Evolutionary conservation across 2,888 invertebrate genomes (phyloP).

Genomic region (Cryptus viduatorius): DNA sequence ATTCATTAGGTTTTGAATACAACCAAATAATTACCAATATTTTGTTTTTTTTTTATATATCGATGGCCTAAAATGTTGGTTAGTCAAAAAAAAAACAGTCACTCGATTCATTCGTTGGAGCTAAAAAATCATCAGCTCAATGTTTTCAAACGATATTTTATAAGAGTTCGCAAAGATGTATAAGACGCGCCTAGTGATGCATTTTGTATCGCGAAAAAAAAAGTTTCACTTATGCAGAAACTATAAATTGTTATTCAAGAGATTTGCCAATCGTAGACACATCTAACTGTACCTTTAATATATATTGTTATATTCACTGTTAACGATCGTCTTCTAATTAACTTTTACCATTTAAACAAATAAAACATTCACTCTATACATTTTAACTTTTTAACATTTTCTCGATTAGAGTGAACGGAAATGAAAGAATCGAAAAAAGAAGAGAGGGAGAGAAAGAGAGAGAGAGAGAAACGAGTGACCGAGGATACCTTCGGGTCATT

Average conservation of each 20-base stretch:
- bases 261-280: conserved; percentile 81
- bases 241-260: conserved; percentile 82
- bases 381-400: conserved; percentile 80
- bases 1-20: conserved; percentile 39
- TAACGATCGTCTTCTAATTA: conserved; percentile 82
- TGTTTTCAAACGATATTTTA: conserved; percentile 42
- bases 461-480: conserved; percentile 69
- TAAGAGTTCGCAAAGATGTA: conserved; percentile 12
- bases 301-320: conserved; percentile 76
- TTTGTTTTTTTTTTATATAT: neutral
- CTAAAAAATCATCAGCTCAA: conserved; percentile 24
- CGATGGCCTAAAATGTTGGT: conserved; percentile 27
- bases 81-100: conserved; percentile 7
- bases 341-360: conserved; percentile 78
- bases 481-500: conserved; percentile 70
- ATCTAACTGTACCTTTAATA: conserved; percentile 64
- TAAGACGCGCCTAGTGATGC: neutral
- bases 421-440: conserved; percentile 12
- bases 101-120: conserved; percentile 4
- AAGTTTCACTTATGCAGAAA: conserved; percentile 77
- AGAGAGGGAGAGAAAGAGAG: conserved; percentile 24
- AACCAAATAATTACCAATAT: conserved; percentile 14
- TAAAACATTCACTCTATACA: conserved; percentile 76
- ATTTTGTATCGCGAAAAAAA: conserved; percentile 61
- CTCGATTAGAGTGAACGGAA: conserved; percentile 68